Percentiles rank a stretch among this genome's conserved stretches.
These are phyloP conservation scores for Thamnophis sirtalis DNA, from an alignment of 2,113 vertebrate species.

Conservation along the genomic window DNA sequence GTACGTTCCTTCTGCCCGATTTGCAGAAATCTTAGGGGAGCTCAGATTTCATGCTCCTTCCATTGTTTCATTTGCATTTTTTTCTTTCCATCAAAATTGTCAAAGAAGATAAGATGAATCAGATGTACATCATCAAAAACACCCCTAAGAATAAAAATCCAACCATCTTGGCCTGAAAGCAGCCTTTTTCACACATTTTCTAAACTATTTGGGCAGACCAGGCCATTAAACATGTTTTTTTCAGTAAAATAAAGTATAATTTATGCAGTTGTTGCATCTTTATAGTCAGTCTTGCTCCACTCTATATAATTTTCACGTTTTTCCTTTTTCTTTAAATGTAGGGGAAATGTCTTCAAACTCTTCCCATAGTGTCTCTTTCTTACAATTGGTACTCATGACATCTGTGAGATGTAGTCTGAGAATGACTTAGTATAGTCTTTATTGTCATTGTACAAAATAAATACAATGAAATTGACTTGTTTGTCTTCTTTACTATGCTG, in stretches of 20 bases:
- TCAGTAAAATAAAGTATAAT: neutral
- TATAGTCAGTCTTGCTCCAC: neutral
- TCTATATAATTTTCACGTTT: neutral
- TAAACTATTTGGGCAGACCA: neutral
- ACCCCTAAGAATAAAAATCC: neutral
- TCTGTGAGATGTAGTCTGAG: neutral
- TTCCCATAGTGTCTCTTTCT: neutral
- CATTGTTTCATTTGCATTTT: neutral
- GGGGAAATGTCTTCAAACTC: neutral
- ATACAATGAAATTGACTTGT: no score
- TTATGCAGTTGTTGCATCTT: neutral
- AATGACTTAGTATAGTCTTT: neutral
- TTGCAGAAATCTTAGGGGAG: neutral
- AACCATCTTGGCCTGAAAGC: neutral
- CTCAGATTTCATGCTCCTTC: neutral
- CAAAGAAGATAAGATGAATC: neutral
- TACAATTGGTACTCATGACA: neutral
- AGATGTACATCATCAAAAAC: neutral
- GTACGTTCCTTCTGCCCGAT: neutral
- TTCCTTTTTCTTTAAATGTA: neutral
- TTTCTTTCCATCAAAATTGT: neutral
- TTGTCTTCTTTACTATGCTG: neutral
- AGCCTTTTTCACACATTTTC: neutral
- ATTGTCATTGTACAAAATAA: no score
- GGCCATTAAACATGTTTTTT: neutral